Evolutionary conservation across 1,140 invertebrate genomes (phyloP), one percentile per base, ranked within the genome.

Genomic region (Neodiprion pinetum): DNA sequence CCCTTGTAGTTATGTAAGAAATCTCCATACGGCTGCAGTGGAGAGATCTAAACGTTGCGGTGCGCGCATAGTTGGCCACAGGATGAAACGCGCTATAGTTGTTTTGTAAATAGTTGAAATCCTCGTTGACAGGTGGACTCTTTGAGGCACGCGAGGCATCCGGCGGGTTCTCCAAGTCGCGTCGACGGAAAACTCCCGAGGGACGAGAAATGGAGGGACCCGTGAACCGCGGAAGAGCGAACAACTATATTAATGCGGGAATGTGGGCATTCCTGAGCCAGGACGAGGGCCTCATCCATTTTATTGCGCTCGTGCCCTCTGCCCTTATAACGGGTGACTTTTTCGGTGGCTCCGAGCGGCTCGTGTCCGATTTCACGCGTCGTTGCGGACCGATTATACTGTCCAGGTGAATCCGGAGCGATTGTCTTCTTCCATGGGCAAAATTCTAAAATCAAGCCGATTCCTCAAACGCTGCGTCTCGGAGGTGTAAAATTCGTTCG

Each of bases 241-340:
- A 69, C 67, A 69, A 69, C 67, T 69, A 69, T 69, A 69, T 69
- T 69, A 69, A 69, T 69, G 67, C 21, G 67, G 67, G 67, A 69
- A 69, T 69, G 67, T 47, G 10, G 67, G 40, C 67, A 69, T 23
- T 11, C 21, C 67, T 12, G 9, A 69, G 14, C 14, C 21, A 14
- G 12, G 67, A 47, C 11, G 11, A 68, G 67, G 75, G 75, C 67
- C 17, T 61, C 8, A 61, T 61, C 53, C 53, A 61, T 61, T 61
- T 61, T 61, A 61, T 61, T 17, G 53, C 53, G 53, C 53, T 61
- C 53, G 53, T 61, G 53, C 53, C 53, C 53, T 61, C 53, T 61
- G 53, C 11, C 53, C 53, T 61, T 61, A 61, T 61, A 61, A 12
- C 53, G 53, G 53, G 53, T 61, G 53, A 61, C 53, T 61, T 61